A percentile compares a stretch with the other conserved stretches of the same genome.
These are phyloP conservation scores for Galaxias olidus DNA, from an alignment of 2,797 vertebrate species.

Conservation along the genomic window DNA sequence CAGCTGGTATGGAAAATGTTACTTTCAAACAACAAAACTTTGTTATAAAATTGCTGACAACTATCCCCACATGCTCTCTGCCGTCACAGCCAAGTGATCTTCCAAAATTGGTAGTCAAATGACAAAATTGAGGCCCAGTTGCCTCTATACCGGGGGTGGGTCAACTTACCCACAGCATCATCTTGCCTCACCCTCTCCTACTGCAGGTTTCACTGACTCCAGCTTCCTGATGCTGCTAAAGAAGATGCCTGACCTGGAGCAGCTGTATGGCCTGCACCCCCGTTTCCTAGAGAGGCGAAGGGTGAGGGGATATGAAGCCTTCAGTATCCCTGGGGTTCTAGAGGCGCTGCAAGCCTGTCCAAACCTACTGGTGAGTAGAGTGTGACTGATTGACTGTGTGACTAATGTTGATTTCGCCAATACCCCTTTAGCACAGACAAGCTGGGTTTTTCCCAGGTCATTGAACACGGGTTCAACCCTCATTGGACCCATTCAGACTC, in stretches of 20 bases:
- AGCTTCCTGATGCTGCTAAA: slow-evolving; percentile 94
- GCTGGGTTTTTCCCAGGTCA: too few relatives aligned
- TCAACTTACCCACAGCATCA: too few relatives aligned
- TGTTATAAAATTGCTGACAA: not conserved
- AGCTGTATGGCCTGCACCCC: slow-evolving; percentile 96
- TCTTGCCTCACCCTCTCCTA: not conserved
- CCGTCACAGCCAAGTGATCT: too few relatives aligned
- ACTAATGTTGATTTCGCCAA: not conserved
- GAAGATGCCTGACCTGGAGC: slow-evolving; percentile 98
- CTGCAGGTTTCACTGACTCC: slow-evolving; percentile 92
- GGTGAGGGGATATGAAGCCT: slow-evolving; percentile 93
- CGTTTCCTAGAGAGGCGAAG: slow-evolving; percentile 93
- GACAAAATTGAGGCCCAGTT: too few relatives aligned
- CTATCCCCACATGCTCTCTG: too few relatives aligned
- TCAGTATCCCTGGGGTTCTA: slow-evolving; percentile 96
- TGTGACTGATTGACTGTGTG: not conserved
- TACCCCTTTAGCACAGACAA: too few relatives aligned
- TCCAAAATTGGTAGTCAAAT: too few relatives aligned
- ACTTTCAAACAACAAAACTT: too few relatives aligned
- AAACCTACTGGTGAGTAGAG: slow-evolving; percentile 85
- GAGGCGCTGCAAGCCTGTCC: slow-evolving; percentile 96
- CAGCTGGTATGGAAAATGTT: too few relatives aligned
- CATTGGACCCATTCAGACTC: too few relatives aligned
- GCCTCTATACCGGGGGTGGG: too few relatives aligned
- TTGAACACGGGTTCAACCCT: too few relatives aligned